Conservation (phyloP, 2,888 invertebrate genomes). For the Dryobota labecula region DNA sequence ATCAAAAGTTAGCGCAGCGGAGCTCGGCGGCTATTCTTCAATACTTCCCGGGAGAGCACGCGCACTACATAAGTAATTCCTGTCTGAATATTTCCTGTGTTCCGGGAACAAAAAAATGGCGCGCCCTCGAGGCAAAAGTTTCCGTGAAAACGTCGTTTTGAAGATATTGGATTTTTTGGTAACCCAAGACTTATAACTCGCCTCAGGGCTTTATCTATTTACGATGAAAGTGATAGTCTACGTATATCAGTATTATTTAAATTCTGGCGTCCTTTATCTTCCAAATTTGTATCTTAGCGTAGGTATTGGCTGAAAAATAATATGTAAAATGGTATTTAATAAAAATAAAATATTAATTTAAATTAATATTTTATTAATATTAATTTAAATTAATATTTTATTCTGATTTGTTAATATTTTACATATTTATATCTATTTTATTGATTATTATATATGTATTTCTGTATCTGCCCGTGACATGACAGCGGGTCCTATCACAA, state of each 20-base stretch:
- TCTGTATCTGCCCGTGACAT: no score
- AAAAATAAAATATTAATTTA: no score
- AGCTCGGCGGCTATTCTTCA: conserved; percentile 65
- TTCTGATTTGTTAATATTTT: no score
- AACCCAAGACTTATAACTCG: conserved; percentile 55
- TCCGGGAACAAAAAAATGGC: conserved; percentile 63
- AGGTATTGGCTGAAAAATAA: no score
- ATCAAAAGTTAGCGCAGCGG: conserved; percentile 68
- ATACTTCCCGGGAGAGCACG: conserved; percentile 64
- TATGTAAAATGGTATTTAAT: no score
- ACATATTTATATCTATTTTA: no score
- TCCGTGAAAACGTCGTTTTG: conserved; percentile 59
- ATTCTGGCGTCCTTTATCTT: conserved; percentile 12
- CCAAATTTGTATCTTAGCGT: background rate
- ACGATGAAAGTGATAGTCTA: conserved; percentile 39
- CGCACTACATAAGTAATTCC: conserved; percentile 66
- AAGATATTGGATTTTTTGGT: conserved; percentile 66
- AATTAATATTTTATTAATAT: no score
- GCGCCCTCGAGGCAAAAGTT: conserved; percentile 61
- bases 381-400: no score
- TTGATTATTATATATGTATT: no score
- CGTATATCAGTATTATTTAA: conserved; percentile 41
- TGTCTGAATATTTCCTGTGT: conserved; percentile 63
- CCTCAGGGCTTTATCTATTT: conserved; percentile 48
- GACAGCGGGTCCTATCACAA: no score